A percentile compares a stretch with the other conserved stretches of the same genome.
Evolutionary conservation across 2,113 vertebrate genomes (phyloP).

Genomic region (Aspiorhynchus laticeps): DNA sequence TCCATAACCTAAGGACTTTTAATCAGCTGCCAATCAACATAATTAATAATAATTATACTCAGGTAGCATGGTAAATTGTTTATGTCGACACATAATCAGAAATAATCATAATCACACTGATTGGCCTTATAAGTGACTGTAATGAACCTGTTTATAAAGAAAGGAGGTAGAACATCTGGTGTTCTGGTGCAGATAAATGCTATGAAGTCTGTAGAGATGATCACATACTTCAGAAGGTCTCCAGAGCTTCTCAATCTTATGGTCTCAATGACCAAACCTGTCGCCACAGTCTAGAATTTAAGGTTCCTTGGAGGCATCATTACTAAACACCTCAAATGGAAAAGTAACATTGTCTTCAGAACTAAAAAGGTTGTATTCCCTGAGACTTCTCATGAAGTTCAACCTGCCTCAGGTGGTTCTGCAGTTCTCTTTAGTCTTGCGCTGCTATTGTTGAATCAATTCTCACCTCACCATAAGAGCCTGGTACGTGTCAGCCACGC

Average conservation of each 20-base stretch:
- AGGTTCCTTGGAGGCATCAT: neutral
- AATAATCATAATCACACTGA: neutral
- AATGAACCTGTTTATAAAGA: neutral
- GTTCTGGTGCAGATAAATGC: neutral
- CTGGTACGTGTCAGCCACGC: neutral
- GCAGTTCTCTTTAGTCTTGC: neutral
- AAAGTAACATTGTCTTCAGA: neutral
- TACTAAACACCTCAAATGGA: neutral
- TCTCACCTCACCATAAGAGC: neutral
- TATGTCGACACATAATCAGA: neutral
- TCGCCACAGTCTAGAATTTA: neutral
- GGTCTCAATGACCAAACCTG: neutral
- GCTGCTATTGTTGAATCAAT: neutral
- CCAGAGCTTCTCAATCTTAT: neutral
- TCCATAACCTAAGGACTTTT: conserved; percentile 55
- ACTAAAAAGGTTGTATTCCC: neutral
- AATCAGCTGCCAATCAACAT: conserved; percentile 48
- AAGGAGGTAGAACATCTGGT: neutral
- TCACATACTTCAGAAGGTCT: neutral
- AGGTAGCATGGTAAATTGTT: neutral
- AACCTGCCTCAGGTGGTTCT: neutral
- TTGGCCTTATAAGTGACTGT: neutral
- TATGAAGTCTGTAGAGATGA: neutral
- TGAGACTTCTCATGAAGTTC: neutral
- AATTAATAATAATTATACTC: conserved; percentile 57